Evolutionary conservation across 1,140 invertebrate genomes (phyloP), one percentile per base, ranked within the genome.

Genomic region (Heliothis virescens): DNA sequence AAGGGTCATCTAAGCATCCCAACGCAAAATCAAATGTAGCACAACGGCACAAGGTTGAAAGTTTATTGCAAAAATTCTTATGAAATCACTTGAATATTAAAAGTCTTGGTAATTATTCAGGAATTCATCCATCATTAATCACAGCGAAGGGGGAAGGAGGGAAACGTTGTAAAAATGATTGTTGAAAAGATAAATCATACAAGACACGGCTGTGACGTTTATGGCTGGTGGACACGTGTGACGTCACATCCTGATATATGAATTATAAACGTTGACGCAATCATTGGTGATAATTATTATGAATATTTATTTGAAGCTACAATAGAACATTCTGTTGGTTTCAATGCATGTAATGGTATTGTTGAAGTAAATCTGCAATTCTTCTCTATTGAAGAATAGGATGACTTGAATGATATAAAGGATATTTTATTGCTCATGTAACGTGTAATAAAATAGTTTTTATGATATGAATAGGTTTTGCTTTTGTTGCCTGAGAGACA

Each of bases 91-190:
- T 94, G 90, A 94, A 94, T 94, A 94, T 94, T 94, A 94, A 94
- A 94, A 94, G 92, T 94, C 92, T 94, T 92, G 89, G 92, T 94
- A 94, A 94, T 94, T 94, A 94, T 94, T 94, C 92, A 94, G 92
- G 93, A 94, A 94, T 94, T 92, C 91, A 94, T 94, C 92, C 92
- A 93, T 94, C 93, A 94, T 94, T 94, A 94, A 94, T 94, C 93
- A 94, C 86, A 85, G 82, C 85, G 83, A 89, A 87, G 89, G 91
- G 90, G 88, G 90, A 86, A 81, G 83, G 89, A 88, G 87, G 88
- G 90, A 88, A 91, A 90, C 86, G 90, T 85, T 91, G 92, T 94
- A 94, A 94, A 94, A 94, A 93, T 94, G 81, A 93, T 94, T 94
- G 91, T 93, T 92, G 87, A 86, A 88, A 90, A 94, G 93, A 94